Evolutionary conservation across 2,888 invertebrate genomes (phyloP), one percentile per base, ranked within the genome.

Genomic region (Oegoconia quadripuncta): DNA sequence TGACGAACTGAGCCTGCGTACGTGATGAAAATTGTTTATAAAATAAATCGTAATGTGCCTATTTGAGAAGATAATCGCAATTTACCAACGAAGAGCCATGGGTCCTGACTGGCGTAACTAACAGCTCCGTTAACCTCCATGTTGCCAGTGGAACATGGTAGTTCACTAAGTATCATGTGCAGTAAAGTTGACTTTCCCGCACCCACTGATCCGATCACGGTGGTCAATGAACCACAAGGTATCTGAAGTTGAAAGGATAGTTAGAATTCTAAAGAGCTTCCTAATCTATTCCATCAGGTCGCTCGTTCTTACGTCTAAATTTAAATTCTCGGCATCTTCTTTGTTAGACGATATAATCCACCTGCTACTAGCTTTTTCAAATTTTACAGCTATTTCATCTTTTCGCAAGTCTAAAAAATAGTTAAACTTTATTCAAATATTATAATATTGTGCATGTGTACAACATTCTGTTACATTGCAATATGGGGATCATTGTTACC

Each of bases 81-180:
- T 79, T 54, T 57, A 82, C 86, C 92, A 83, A 59, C 90, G 56
- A 93, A 93, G 5, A 94, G 80, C 96, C 97, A 97, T 0, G 97
- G 92, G 54, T 96, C 92, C 63, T 96, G 96, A 25, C 93, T 90
- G 0, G 94, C 92, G 61, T 96, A 97, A 16, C 92, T 92, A 1
- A 93, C 64, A 32, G 77, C 83, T 3, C 96, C 96, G 15, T 82
- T 78, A 0, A 93, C 83, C 12, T 82, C 69, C 11, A 90, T 64
- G 15, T 58, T 90, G 56, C 97, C 96, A 14, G 73, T 65, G 1
- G 75, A 73, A 23, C 93, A 79, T 0, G 93, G 92, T 20, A 97
- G 76, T 74, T 97, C 97, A 32, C 91, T 90, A 3, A 97, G 81
- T 15, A 96, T 80, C 56, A 92, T 90, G 46, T 92, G 90, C 3